Conservation (phyloP, 2,888 invertebrate genomes). For the Byasa hedistus region DNA sequence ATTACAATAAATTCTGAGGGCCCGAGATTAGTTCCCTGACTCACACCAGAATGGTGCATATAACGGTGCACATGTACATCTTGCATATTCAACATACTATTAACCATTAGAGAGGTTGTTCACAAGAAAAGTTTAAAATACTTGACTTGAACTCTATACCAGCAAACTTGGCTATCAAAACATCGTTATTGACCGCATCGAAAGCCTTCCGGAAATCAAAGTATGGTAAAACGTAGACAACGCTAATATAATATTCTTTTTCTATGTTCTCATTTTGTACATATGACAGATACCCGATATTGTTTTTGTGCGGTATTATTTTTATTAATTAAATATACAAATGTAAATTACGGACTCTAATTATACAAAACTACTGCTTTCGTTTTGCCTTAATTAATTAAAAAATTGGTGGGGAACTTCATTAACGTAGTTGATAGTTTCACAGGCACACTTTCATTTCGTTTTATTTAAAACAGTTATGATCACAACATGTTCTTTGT, state of each 20-base stretch:
- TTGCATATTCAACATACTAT: too few species aligned
- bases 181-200: too few species aligned
- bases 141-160: too few species aligned
- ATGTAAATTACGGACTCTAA: not conserved
- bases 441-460: not conserved
- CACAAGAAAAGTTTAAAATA: too few species aligned
- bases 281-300: not conserved
- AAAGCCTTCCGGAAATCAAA: too few species aligned
- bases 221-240: too few species aligned
- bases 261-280: not conserved
- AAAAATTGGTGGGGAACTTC: not conserved
- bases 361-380: conserved; percentile 1
- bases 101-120: too few species aligned
- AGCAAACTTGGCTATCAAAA: too few species aligned
- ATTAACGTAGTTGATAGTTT: not conserved
- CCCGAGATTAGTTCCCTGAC: not conserved
- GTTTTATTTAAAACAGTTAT: not conserved
- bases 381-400: not conserved
- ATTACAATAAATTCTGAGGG: not conserved
- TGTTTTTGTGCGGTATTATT: not conserved
- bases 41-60: not conserved
- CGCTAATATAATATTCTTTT: too few species aligned
- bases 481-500: not conserved
- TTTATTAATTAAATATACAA: not conserved
- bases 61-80: too few species aligned